Evolutionary conservation across 2,888 invertebrate species (phyloP).

Genomic region (Meteorus colon): DNA sequence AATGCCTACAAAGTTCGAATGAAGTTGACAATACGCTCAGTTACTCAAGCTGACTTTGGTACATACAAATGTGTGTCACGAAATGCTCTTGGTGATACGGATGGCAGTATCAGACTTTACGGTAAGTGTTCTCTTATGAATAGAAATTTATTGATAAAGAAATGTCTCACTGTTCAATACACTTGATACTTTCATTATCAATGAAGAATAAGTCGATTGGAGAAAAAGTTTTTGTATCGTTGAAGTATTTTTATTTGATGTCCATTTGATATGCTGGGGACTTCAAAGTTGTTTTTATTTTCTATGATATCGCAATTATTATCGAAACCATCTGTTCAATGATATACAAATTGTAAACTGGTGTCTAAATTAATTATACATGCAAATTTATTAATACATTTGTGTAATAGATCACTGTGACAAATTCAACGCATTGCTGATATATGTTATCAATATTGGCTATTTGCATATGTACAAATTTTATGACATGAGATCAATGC

Average conservation of each 20-base stretch:
- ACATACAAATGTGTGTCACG: conserved; percentile 76
- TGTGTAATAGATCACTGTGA: background rate
- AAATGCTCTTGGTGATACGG: conserved; percentile 76
- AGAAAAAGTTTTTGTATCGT: too few relatives aligned
- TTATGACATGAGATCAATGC: background rate
- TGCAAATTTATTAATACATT: background rate
- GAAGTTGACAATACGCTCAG: conserved; percentile 74
- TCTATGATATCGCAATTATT: too few relatives aligned
- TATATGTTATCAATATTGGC: background rate
- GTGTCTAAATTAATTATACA: background rate
- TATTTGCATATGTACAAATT: background rate
- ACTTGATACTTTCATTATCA: background rate
- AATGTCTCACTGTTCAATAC: background rate
- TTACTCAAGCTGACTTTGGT: conserved; percentile 73
- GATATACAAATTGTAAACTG: background rate
- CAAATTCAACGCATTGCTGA: background rate
- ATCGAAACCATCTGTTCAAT: conserved; percentile 12
- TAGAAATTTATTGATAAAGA: conserved; percentile 9
- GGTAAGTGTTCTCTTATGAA: conserved; percentile 68
- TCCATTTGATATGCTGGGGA: too few relatives aligned
- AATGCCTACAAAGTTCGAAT: conserved; percentile 75
- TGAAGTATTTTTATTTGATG: too few relatives aligned
- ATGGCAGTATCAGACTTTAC: conserved; percentile 76
- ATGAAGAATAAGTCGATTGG: too few relatives aligned
- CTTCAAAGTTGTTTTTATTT: too few relatives aligned